phyloP scores from a whole-genome alignment of 1,140 invertebrate genomes.

The Monomorium pharaonis region DNA sequence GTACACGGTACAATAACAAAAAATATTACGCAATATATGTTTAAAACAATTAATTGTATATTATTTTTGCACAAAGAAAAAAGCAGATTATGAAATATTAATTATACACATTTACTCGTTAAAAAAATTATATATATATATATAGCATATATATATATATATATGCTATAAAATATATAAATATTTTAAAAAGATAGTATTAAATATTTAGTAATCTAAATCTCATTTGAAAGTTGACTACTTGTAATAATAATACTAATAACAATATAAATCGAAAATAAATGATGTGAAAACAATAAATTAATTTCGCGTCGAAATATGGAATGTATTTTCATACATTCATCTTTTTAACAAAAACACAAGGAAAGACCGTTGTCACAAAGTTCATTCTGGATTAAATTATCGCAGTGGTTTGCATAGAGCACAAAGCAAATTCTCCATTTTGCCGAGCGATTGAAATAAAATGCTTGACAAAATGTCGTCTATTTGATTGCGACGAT shows the following conservation, averaged over 20 bases:
- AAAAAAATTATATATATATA: background rate
- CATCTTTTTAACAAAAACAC: background rate
- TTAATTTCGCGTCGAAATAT: background rate
- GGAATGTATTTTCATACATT: slow-evolving; percentile 17
- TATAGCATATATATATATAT: too few relatives aligned
- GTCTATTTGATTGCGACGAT: background rate
- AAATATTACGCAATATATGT: background rate
- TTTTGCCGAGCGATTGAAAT: background rate
- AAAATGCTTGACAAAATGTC: slow-evolving; percentile 5
- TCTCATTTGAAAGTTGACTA: background rate
- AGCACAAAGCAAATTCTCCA: slow-evolving; percentile 3
- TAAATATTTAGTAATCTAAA: background rate
- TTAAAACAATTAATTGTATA: slow-evolving; percentile 19
- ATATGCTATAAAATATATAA: background rate
- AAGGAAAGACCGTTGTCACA: background rate
- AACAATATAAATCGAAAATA: slow-evolving; percentile 10
- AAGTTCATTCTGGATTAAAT: background rate
- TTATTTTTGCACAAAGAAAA: background rate
- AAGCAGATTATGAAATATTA: background rate
- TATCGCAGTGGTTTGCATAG: background rate
- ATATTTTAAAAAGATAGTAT: background rate
- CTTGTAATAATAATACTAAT: background rate
- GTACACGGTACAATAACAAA: background rate
- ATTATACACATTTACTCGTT: background rate
- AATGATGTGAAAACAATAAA: background rate